phyloP scores from a whole-genome alignment of 2,797 vertebrate genomes.

The Otolemur crassicaudatus region DNA sequence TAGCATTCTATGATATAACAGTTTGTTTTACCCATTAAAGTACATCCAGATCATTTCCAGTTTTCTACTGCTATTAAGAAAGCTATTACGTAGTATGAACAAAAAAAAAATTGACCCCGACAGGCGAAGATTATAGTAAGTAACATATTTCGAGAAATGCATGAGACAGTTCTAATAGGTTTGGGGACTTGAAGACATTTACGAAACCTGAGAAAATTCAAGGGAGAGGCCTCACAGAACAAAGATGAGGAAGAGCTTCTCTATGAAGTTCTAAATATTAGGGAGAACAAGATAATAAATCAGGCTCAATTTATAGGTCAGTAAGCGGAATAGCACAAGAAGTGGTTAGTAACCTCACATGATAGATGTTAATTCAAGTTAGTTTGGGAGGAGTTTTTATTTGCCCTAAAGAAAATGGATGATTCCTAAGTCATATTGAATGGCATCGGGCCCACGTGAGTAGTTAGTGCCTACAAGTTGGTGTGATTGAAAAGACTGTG shows the following conservation, averaged over 20 bases:
- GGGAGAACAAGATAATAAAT: neutral
- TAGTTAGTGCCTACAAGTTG: neutral
- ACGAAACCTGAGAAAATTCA: neutral
- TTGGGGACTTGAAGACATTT: neutral
- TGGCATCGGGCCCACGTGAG: neutral
- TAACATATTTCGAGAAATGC: neutral
- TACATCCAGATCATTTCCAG: too few relatives aligned
- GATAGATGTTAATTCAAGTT: conserved; percentile 12
- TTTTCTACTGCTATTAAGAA: too few relatives aligned
- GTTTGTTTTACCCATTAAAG: too few relatives aligned
- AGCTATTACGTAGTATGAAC: too few relatives aligned
- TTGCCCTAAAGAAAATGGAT: conserved; percentile 48
- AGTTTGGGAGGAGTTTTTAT: conserved; percentile 45
- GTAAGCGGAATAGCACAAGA: neutral
- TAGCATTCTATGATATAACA: too few relatives aligned
- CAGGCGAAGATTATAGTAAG: neutral
- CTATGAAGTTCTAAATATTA: neutral
- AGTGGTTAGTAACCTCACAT: conserved; percentile 4
- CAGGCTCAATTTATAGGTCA: neutral
- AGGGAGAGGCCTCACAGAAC: neutral
- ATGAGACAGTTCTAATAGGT: neutral
- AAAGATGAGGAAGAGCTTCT: neutral
- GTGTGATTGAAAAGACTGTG: conserved; percentile 22
- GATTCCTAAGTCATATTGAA: conserved; percentile 18
- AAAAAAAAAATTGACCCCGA: neutral